A percentile compares a stretch with the other conserved stretches of the same genome.
Conservation (phyloP, 2,888 invertebrate species). For the Heteropelma amictum region DNA sequence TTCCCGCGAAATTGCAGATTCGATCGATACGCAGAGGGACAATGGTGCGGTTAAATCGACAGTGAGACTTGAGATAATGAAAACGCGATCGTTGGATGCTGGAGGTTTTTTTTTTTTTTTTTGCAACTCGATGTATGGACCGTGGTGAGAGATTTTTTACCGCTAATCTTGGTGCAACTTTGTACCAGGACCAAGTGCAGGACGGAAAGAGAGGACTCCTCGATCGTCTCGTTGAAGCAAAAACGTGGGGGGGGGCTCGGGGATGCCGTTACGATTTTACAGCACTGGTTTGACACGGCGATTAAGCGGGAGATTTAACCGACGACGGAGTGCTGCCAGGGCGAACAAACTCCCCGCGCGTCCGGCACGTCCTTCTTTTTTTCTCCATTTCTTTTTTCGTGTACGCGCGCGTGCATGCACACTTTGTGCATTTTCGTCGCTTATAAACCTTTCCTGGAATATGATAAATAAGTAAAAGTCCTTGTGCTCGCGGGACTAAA, state of each 20-base stretch:
- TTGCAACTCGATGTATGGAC: too few relatives aligned
- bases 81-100: too few relatives aligned
- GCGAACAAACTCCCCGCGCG: slow-evolving; percentile 17
- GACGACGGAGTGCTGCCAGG: slow-evolving; percentile 36
- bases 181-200: too few relatives aligned
- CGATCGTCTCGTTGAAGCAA: too few relatives aligned
- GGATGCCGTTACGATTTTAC: slow-evolving; percentile 65
- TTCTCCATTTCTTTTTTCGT: background rate
- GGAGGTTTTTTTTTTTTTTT: too few relatives aligned
- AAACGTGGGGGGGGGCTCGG: background rate
- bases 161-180: too few relatives aligned
- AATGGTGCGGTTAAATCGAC: too few relatives aligned
- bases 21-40: too few relatives aligned
- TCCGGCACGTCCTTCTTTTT: background rate
- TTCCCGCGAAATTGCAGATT: too few relatives aligned
- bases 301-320: slow-evolving; percentile 76
- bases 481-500: slow-evolving; percentile 18
- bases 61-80: too few relatives aligned
- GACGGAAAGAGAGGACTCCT: too few relatives aligned
- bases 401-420: background rate
- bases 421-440: slow-evolving; percentile 28
- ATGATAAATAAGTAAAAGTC: slow-evolving; percentile 65
- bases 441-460: slow-evolving; percentile 42
- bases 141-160: too few relatives aligned
- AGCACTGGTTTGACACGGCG: slow-evolving; percentile 75